A percentile compares a stretch with the other conserved stretches of the same genome.
Evolutionary conservation across 2,888 invertebrate species (phyloP).

Genomic region (Pammene fasciana): DNA sequence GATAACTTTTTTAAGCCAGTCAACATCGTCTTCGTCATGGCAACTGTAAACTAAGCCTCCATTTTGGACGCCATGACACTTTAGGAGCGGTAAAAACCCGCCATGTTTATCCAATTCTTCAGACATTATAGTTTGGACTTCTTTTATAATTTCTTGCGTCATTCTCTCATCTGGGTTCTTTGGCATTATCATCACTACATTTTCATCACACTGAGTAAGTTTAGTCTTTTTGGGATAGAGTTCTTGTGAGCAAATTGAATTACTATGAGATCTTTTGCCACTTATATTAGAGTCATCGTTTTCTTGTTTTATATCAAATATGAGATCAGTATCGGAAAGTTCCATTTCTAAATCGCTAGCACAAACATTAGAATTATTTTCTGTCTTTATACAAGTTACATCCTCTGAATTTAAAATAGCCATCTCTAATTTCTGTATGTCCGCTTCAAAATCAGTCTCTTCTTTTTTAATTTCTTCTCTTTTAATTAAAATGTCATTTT

Average conservation of each 20-base stretch:
- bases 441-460: slow-evolving; percentile 6
- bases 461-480: slow-evolving; percentile 5
- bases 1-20: slow-evolving; percentile 49
- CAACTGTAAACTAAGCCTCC: slow-evolving; percentile 61
- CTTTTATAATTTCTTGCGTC: slow-evolving; percentile 41
- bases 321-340: slow-evolving; percentile 1
- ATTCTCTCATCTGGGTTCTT: slow-evolving; percentile 43
- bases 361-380: background rate
- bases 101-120: slow-evolving; percentile 47
- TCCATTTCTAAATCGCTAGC: background rate
- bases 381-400: background rate
- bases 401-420: slow-evolving; percentile 5
- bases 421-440: slow-evolving; percentile 25
- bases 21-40: slow-evolving; percentile 52
- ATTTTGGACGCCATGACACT: slow-evolving; percentile 62
- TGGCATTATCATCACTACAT: slow-evolving; percentile 46
- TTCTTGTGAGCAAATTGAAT: slow-evolving; percentile 34
- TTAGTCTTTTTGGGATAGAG: slow-evolving; percentile 39
- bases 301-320: background rate
- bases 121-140: slow-evolving; percentile 51
- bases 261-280: slow-evolving; percentile 39
- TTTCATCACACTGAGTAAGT: slow-evolving; percentile 2
- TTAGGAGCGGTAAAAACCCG: slow-evolving; percentile 54
- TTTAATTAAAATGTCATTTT: background rate
- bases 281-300: background rate